Conservation (phyloP, 2,888 invertebrate species). For the Heliconius hortense region DNA sequence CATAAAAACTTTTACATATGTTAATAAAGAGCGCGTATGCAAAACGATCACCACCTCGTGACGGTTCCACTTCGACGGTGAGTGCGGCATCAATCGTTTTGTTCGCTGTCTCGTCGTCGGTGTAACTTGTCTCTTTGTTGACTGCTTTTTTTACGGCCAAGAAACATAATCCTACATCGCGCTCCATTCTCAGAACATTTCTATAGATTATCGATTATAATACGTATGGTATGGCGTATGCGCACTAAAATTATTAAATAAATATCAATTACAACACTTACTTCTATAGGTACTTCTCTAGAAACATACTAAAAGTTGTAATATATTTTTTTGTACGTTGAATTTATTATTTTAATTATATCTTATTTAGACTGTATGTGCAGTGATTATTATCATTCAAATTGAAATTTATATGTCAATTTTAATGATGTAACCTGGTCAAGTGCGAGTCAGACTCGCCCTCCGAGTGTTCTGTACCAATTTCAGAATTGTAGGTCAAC, state of each 20-base stretch:
- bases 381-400: too few species aligned
- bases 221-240: not conserved
- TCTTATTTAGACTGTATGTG: too few species aligned
- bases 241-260: not conserved
- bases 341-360: too few species aligned
- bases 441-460: too few species aligned
- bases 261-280: not conserved
- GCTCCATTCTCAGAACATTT: constrained; percentile 23
- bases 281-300: too few species aligned
- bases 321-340: too few species aligned
- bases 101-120: constrained; percentile 13
- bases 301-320: too few species aligned
- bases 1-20: not conserved
- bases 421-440: too few species aligned
- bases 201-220: constrained; percentile 12
- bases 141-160: constrained; percentile 26
- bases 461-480: too few species aligned
- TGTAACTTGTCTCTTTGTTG: constrained; percentile 29
- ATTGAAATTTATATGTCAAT: too few species aligned
- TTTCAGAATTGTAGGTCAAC: too few species aligned
- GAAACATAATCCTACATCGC: constrained; percentile 32
- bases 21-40: not conserved
- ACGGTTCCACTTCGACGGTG: not conserved
- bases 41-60: constrained; percentile 3
- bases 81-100: constrained; percentile 25